Base-by-base conservation (phyloP, 2,888 invertebrate genomes). In the Drosophila siamana region DNA sequence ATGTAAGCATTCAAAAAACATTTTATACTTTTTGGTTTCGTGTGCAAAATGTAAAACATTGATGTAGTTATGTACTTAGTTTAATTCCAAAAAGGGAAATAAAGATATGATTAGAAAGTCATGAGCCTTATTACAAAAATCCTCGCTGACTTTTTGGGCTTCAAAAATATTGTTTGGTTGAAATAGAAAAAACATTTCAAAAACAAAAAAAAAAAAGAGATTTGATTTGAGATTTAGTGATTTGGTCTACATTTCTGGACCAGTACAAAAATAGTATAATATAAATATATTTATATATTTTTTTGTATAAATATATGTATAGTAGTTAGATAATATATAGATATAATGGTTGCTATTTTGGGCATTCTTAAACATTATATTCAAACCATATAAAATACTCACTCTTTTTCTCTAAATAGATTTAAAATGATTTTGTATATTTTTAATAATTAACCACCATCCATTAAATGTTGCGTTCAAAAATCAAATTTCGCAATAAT, bases 321-420 rank as follows among this genome's bases (percentile, higher is more conserved):
- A 15, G 13, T 36, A 56, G 46, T 70, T 41, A 44, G 56, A 52
- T 57, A 47, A 38, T 44, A 55, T 64, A 54, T 41, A 62, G 52
- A 63, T 51, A 54, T 56, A 54, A 6, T 65, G 44, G 60, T 82
- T 67, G 69, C 79, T 84, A 84, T 78, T 65, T 81, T 62, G 64
- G 73, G 86, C 89, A 84, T 89, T 89, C 84, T 84, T 86, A 85
- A 86, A 88, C 82, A 74, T 86, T 84, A 80, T 77, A 87, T 50
- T 64, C 88, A 86, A 89, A 89, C 81, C 80, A 87, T 81, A 81
- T 78, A 80, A 78, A 89, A 91, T 92, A 92, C 92, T 92, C 91
- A 92, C 92, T 92, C 91, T 92, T 92, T 91, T 90, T 91, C 84
- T 91, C 92, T 92, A 91, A 86, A 88, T 86, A 89, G 89, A 73